Base-by-base conservation (phyloP, 2,888 invertebrate species). In the Agrotis exclamationis region DNA sequence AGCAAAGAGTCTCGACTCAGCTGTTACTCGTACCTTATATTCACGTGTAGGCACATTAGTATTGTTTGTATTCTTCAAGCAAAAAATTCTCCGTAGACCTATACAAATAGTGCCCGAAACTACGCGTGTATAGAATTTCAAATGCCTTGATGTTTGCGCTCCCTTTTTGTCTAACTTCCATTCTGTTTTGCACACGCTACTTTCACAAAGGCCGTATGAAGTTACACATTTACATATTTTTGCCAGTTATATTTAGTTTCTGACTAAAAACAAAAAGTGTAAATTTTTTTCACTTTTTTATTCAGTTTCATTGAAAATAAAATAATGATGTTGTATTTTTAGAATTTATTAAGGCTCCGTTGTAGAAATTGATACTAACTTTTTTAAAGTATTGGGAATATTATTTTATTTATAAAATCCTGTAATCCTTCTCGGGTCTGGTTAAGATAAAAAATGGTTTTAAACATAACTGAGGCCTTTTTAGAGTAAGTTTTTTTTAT, bases 171-270 rank as follows among this genome's bases (percentile, higher is more conserved):
- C 56, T 14, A 74, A 77, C 71, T 74, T 71, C 57, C 47, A 51
- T 77, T 58, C 3, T 45, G 62, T 63, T 70, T 48, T 18, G n/a
- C 28, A 28, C 28, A 50, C 2, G 58, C 39, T 39, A 75, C 50
- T 70, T 79, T 58, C 13, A 63, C 76, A 76, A 79, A 76, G 59
- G 66, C 59, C 57, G 60, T 65, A 39, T 48, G 65, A 68, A 80
- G 70, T 75, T 75, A 39, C 44, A 67, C 53, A 67, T 69, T 79
- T 60, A 60, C 63, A 76, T 76, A 63, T 39, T 69, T 80, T 64
- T 44, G 13, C 62, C 62, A 70, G 67, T 71, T 72, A 18, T 22
- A 33, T 77, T 70, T 70, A 74, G 63, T 48, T 74, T 59, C 18
- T 3, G 39, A 22, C 51, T 56, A 1, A 50, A 53, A 57, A 51